Conservation (phyloP, 2,113 vertebrate genomes). For the Rhabdornis inornatus region DNA sequence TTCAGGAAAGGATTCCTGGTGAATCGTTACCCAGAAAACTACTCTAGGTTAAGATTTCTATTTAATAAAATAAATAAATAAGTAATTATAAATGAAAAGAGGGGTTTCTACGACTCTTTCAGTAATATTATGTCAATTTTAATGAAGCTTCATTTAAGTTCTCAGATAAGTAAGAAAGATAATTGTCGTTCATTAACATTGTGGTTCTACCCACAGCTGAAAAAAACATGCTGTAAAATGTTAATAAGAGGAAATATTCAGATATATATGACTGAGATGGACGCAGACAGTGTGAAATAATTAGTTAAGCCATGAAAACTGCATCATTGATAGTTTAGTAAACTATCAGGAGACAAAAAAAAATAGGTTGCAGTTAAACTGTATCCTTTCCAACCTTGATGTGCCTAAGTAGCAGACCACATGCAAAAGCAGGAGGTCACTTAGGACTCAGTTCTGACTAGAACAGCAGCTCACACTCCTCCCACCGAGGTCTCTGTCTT, state of each 20-base stretch:
- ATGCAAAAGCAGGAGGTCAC: constrained; percentile 19
- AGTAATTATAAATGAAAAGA: neutral
- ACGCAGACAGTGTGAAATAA: neutral
- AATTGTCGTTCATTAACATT: constrained; percentile 46
- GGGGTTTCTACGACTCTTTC: neutral
- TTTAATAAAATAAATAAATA: neutral
- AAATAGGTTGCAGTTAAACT: neutral
- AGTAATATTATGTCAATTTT: constrained; percentile 32
- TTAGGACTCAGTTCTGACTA: neutral
- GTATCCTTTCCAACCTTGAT: constrained; percentile 34
- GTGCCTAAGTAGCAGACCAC: neutral
- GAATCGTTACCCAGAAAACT: constrained; percentile 12
- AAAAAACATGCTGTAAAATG: constrained; percentile 55
- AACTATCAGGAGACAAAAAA: neutral
- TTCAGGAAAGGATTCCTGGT: neutral
- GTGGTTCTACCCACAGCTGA: constrained; percentile 33
- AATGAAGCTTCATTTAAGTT: constrained; percentile 51
- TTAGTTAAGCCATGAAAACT: constrained; percentile 18
- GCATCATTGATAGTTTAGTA: neutral
- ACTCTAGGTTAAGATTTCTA: neutral
- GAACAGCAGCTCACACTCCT: constrained; percentile 8
- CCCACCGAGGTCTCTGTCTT: neutral
- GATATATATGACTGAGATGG: neutral
- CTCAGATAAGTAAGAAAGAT: constrained; percentile 40
- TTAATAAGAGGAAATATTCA: constrained; percentile 43